Evolutionary conservation across 2,113 vertebrate genomes (phyloP).

Genomic region (Oxyura jamaicensis): DNA sequence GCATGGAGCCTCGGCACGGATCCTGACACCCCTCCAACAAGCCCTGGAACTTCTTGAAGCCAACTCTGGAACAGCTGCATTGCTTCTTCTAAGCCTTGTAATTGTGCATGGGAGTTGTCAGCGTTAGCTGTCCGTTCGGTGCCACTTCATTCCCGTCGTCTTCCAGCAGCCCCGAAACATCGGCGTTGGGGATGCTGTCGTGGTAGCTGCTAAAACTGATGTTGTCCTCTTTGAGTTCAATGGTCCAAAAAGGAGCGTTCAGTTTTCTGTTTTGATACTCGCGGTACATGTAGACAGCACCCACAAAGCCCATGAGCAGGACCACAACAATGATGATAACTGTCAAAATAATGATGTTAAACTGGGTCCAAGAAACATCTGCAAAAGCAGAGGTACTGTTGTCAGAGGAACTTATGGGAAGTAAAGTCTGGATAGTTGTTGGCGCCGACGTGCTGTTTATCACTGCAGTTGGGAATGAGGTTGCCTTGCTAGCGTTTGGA

Average conservation of each 20-base stretch:
- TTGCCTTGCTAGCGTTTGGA: constrained; percentile 67
- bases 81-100: constrained; percentile 84
- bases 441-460: constrained; percentile 73
- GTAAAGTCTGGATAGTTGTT: constrained; percentile 79
- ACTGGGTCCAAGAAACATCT: constrained; percentile 97
- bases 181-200: constrained; percentile 96
- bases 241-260: constrained; percentile 99
- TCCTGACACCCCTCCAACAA: constrained; percentile 7
- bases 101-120: constrained; percentile 88
- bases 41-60: neutral
- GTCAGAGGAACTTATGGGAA: constrained; percentile 83
- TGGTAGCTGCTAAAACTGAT: constrained; percentile 99
- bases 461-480: constrained; percentile 67
- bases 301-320: constrained; percentile 93
- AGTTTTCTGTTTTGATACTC: constrained; percentile 98
- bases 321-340: constrained; percentile 95
- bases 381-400: constrained; percentile 88
- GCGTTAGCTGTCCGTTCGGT: constrained; percentile 91
- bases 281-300: constrained; percentile 94
- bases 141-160: constrained; percentile 91
- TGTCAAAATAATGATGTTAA: constrained; percentile 95
- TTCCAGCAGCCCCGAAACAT: constrained; percentile 92
- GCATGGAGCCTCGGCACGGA: neutral
- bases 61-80: constrained; percentile 12
- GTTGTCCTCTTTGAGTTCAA: constrained; percentile 98